Evolutionary conservation across 2,888 invertebrate species (phyloP).

Genomic region (Sinohyriopsis cumingii): DNA sequence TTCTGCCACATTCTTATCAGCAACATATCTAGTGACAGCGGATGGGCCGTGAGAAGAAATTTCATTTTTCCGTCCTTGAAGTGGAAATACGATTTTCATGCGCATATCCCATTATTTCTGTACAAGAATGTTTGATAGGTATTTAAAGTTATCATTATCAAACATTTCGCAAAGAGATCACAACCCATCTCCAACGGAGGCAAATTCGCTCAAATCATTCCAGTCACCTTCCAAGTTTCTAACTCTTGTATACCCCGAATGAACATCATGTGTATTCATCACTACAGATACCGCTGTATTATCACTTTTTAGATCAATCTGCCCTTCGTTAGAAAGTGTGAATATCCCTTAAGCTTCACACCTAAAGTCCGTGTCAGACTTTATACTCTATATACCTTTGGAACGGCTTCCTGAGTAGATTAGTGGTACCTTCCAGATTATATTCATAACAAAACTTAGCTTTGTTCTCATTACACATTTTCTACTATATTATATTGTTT

Average conservation of each 20-base stretch:
- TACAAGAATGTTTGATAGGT: not conserved
- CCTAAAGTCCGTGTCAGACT: constrained; percentile 8
- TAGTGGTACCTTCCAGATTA: not conserved
- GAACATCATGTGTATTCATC: not conserved
- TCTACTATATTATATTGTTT: not conserved
- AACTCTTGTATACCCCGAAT: constrained; percentile 8
- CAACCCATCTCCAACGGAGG: not conserved
- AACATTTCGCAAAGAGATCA: not conserved
- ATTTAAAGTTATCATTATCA: not conserved
- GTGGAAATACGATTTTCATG: not conserved
- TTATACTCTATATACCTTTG: not conserved
- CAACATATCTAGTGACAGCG: not conserved
- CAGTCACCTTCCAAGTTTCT: not conserved
- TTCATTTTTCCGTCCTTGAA: not conserved
- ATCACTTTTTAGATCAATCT: no score
- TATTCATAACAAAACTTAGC: not conserved
- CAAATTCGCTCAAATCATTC: constrained; percentile 1
- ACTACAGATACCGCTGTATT: not conserved
- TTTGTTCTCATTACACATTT: not conserved
- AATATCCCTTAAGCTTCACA: not conserved
- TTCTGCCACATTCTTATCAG: not conserved
- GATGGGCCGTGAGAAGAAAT: not conserved
- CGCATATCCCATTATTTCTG: not conserved
- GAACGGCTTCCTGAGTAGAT: constrained; percentile 3
- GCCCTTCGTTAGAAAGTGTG: not conserved